A percentile compares a stretch with the other conserved stretches of the same genome.
These are phyloP conservation scores for Sebastes trivittatus DNA, from an alignment of 2,797 vertebrate species.

Conservation along the genomic window DNA sequence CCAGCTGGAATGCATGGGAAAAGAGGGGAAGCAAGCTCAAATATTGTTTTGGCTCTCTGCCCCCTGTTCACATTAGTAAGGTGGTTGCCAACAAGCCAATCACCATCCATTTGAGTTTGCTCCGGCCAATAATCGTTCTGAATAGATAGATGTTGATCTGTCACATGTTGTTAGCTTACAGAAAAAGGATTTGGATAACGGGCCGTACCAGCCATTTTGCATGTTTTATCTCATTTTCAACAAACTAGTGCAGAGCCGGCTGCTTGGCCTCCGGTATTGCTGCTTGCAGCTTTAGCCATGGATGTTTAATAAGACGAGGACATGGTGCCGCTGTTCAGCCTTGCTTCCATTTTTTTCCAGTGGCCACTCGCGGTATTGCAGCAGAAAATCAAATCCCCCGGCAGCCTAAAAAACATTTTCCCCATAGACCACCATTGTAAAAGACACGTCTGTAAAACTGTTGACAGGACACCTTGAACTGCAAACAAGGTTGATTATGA, in stretches of 20 bases:
- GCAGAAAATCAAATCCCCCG: too few species aligned
- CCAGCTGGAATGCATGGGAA: constrained; percentile 74
- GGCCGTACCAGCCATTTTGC: neutral
- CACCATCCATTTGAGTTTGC: constrained; percentile 14
- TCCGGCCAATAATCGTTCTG: constrained; percentile 5
- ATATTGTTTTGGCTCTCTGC: constrained; percentile 57
- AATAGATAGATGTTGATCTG: constrained; percentile 7
- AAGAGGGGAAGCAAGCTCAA: constrained; percentile 47
- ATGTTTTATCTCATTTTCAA: neutral
- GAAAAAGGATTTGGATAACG: neutral
- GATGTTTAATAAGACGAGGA: too few species aligned
- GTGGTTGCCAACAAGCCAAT: constrained; percentile 50
- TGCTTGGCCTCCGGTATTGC: neutral
- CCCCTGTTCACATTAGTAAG: constrained; percentile 45
- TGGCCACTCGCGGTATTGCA: too few species aligned
- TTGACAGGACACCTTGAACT: too few species aligned
- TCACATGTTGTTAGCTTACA: neutral
- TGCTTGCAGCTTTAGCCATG: neutral
- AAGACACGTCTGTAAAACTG: too few species aligned
- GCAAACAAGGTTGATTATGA: too few species aligned
- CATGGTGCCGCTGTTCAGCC: too few species aligned
- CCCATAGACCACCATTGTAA: too few species aligned
- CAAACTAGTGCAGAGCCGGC: neutral
- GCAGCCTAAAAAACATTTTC: too few species aligned
- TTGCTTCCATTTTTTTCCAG: too few species aligned